Evolutionary conservation across 2,113 vertebrate genomes (phyloP).

Genomic region (Ptilorrhoa leucosticta): DNA sequence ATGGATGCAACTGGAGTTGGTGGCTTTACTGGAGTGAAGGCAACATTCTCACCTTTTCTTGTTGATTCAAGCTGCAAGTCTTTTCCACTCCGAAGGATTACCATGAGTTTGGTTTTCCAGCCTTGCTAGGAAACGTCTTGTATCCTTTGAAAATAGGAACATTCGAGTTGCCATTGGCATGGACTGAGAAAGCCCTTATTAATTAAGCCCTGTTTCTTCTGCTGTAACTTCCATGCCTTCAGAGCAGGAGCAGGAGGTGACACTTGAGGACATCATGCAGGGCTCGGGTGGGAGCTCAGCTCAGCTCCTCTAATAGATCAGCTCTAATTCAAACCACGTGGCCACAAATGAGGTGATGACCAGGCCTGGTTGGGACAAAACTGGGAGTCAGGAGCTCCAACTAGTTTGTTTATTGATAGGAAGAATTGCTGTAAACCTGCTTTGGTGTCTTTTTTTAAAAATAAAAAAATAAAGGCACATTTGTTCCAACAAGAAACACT

Average conservation of each 20-base stretch:
- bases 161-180: constrained; percentile 4
- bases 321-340: background rate
- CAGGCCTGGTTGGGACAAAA: background rate
- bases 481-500: constrained; percentile 30
- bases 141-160: constrained; percentile 37
- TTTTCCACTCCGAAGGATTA: constrained; percentile 11
- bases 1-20: background rate
- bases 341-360: background rate
- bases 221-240: background rate
- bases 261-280: background rate
- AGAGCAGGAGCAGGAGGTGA: background rate
- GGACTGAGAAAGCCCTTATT: background rate
- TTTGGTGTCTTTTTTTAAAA: background rate
- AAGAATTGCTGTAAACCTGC: constrained; percentile 17
- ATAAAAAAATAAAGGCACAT: constrained; percentile 19
- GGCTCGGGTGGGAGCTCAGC: background rate
- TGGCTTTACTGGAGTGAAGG: background rate
- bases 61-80: constrained; percentile 18
- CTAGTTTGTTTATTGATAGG: background rate
- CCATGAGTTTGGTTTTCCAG: constrained; percentile 49
- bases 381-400: background rate
- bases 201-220: background rate
- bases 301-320: background rate
- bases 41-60: background rate
- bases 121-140: background rate